These are phyloP conservation scores for Oncopeltus fasciatus DNA, from an alignment of 1,140 invertebrate genomes.

Conservation along the genomic window DNA sequence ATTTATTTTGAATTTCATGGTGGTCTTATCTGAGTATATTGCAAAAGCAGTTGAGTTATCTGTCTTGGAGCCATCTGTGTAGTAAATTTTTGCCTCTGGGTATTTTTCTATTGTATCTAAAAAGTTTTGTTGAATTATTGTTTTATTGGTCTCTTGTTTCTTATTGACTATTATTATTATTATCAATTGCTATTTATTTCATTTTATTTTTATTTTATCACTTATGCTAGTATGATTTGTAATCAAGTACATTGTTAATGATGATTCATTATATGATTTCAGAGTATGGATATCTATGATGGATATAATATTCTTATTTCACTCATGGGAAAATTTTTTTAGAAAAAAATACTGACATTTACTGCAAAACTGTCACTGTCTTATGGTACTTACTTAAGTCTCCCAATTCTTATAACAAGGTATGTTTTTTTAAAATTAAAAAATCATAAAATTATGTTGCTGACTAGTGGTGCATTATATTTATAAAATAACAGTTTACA, in stretches of 20 bases:
- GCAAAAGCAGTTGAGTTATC: no score
- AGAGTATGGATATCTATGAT: background rate
- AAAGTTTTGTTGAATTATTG: background rate
- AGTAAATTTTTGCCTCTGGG: no score
- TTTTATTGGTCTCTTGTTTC: background rate
- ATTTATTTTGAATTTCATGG: no score
- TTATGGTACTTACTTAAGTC: background rate
- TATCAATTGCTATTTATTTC: background rate
- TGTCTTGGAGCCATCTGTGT: no score
- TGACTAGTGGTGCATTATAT: no score
- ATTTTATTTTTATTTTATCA: background rate
- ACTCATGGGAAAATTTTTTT: background rate
- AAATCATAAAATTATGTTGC: no score
- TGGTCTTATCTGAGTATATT: no score
- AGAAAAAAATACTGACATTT: background rate
- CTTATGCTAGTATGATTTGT: background rate
- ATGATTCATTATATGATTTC: background rate
- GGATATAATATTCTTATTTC: background rate
- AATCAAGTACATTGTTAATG: background rate
- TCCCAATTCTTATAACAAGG: no score
- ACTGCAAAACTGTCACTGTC: background rate
- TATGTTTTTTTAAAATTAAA: no score
- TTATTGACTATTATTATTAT: background rate
- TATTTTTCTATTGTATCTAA: no score
- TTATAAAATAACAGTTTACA: no score